Conservation (phyloP, 2,888 invertebrate genomes). For the Tholera decimalis region DNA sequence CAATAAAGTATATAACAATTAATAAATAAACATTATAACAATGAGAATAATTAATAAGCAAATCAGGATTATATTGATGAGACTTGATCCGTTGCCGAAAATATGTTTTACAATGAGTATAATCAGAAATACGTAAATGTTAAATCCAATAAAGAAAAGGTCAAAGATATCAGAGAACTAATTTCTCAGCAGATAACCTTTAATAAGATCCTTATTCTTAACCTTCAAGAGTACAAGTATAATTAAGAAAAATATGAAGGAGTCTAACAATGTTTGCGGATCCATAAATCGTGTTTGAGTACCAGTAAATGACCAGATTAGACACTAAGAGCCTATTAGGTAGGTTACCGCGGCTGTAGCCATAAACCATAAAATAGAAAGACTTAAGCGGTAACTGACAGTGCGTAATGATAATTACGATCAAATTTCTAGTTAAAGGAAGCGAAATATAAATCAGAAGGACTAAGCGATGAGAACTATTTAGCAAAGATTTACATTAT, state of each 20-base stretch:
- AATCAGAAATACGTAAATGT: slow-evolving; percentile 6
- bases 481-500: neutral
- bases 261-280: slow-evolving; percentile 3
- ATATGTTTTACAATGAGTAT: neutral
- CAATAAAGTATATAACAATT: no score
- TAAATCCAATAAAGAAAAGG: slow-evolving; percentile 10
- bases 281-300: slow-evolving; percentile 18
- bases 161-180: slow-evolving; percentile 8
- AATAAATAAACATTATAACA: no score
- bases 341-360: slow-evolving; percentile 8
- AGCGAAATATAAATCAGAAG: slow-evolving; percentile 27
- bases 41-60: slow-evolving; percentile 33
- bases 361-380: slow-evolving; percentile 39
- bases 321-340: slow-evolving; percentile 25
- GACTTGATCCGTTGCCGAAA: slow-evolving; percentile 7
- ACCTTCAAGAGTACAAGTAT: neutral
- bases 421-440: slow-evolving; percentile 37
- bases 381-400: slow-evolving; percentile 51
- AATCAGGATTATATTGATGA: neutral
- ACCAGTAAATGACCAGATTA: slow-evolving; percentile 38
- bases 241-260: slow-evolving; percentile 1
- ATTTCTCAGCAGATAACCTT: slow-evolving; percentile 3
- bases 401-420: slow-evolving; percentile 44
- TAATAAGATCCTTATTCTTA: slow-evolving; percentile 4
- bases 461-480: slow-evolving; percentile 1